Percentiles rank a stretch among this genome's conserved stretches.
Evolutionary conservation across 2,113 vertebrate genomes (phyloP).

Genomic region (Sinocyclocheilus rhinocerous): DNA sequence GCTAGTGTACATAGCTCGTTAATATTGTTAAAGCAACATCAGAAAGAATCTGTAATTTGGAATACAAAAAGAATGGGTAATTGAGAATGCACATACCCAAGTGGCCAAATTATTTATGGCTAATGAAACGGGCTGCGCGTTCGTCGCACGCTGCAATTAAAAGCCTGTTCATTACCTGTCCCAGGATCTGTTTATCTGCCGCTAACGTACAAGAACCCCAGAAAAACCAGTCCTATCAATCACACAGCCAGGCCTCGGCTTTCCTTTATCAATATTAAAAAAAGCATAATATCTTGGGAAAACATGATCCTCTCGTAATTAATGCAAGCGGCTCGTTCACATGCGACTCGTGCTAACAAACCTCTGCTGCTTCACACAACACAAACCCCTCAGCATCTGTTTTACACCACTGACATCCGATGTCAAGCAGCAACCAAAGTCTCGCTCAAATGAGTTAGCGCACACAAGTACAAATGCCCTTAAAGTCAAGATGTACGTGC

Average conservation of each 20-base stretch:
- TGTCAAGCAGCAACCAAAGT: background rate
- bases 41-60: slow-evolving; percentile 80
- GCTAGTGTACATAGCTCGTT: slow-evolving; percentile 72
- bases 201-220: background rate
- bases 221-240: background rate
- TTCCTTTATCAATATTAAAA: slow-evolving; percentile 24
- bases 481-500: no score
- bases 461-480: background rate
- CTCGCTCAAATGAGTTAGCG: background rate
- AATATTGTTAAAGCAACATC: slow-evolving; percentile 81
- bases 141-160: slow-evolving; percentile 75
- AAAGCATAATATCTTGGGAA: slow-evolving; percentile 38
- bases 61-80: slow-evolving; percentile 69
- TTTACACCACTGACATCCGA: background rate
- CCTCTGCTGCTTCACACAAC: background rate
- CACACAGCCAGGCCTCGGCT: background rate
- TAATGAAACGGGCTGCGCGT: slow-evolving; percentile 75
- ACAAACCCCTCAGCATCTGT: background rate
- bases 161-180: slow-evolving; percentile 76
- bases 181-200: slow-evolving; percentile 62
- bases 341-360: background rate
- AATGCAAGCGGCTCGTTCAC: slow-evolving; percentile 27
- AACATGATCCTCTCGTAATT: slow-evolving; percentile 44
- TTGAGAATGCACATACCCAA: slow-evolving; percentile 77
- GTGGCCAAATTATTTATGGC: slow-evolving; percentile 84